Evolutionary conservation across 2,888 invertebrate species (phyloP), one percentile per base, ranked within the genome.

Genomic region (Ichneumoninae sp.): DNA sequence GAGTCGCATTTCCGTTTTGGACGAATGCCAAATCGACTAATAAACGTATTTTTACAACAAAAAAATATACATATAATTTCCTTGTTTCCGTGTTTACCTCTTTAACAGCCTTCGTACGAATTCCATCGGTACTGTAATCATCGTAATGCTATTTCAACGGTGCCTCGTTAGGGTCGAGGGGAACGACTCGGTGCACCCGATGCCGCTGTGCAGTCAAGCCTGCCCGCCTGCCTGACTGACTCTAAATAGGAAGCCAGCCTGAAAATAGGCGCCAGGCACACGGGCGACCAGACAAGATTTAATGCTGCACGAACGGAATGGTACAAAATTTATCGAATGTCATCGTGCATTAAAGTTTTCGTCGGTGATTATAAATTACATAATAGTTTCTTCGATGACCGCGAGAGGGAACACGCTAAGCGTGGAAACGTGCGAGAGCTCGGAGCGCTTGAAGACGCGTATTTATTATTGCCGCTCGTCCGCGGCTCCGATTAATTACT

Each of bases 181-280:
- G 19, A n/a, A 57, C 22, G 44, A 54, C 60, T 57, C 33, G 54
- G 52, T 70, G 76, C 40, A 19, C 70, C 70, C 40, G 68, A 73
- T 50, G 57, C 1, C 36, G 44, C 83, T 66, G 60, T 70, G 76
- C 40, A 26, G 75, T 54, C 65, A 66, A 69, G 77, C 66, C 47
- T 57, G 40, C 52, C 52, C 68, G 74, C 74, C 73, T 70, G 74
- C 69, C 10, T n/a, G 33, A 52, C 52, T 19, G 44, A 13, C 66
- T 82, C 73, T 85, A 85, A 85, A 85, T 83, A 85, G 80, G 76
- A 83, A 83, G 73, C 50, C 75, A 80, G 69, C 71, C 86, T 88
- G 79, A 89, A 90, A 89, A 89, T 90, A 89, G 88, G 87, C 78
- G 85, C 85, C 86, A 87, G 87, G 88, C 87, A 88, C 86, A 86